Evolutionary conservation across 2,797 vertebrate species (phyloP).

Genomic region (Oryzias sinensis): DNA sequence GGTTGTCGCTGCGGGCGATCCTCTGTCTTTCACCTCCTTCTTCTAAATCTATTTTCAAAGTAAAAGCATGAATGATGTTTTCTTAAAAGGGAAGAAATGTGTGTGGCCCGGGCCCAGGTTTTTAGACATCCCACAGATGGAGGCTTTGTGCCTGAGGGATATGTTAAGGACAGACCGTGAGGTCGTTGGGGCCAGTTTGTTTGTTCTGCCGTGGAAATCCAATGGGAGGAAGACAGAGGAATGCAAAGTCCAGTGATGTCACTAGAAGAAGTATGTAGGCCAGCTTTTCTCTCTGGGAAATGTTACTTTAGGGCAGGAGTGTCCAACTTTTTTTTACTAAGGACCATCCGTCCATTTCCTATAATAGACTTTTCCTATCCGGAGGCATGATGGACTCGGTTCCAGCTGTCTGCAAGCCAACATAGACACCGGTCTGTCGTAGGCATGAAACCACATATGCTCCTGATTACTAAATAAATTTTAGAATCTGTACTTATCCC

Average conservation of each 20-base stretch:
- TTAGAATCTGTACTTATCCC: no score
- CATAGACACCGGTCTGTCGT: no score
- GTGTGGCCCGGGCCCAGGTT: conserved; percentile 43
- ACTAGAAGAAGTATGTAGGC: conserved; percentile 34
- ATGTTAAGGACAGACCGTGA: conserved; percentile 43
- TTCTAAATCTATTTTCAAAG: not conserved
- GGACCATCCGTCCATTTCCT: no score
- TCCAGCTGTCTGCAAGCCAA: no score
- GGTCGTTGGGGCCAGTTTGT: conserved; percentile 35
- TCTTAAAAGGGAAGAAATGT: conserved; percentile 11
- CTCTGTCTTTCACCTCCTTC: not conserved
- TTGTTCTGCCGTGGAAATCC: conserved; percentile 47
- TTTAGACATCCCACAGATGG: conserved; percentile 28
- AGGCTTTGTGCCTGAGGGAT: conserved; percentile 37
- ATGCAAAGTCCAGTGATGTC: conserved; percentile 53
- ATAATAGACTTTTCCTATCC: no score
- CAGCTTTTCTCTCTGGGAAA: conserved; percentile 44
- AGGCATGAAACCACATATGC: no score
- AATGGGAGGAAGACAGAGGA: conserved; percentile 53
- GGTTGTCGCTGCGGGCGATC: not conserved
- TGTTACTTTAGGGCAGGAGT: conserved; percentile 4
- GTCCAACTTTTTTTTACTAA: no score
- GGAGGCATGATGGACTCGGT: no score
- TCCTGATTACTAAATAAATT: no score
- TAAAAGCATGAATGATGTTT: conserved; percentile 18